Conservation (phyloP, 1,140 invertebrate genomes). For the Xylocopa sonorina region DNA sequence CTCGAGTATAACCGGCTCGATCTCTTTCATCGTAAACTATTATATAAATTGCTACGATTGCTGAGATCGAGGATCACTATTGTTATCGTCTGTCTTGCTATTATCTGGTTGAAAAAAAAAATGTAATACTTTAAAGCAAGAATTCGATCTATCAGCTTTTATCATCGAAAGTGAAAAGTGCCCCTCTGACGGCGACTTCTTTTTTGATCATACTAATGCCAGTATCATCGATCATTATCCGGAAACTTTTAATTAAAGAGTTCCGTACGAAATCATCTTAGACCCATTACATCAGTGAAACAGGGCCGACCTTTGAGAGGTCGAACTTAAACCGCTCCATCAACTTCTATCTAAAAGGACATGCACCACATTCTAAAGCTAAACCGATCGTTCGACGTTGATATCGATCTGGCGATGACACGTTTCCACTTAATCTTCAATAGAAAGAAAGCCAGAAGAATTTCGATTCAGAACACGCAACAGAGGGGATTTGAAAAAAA, state of each 20-base stretch:
- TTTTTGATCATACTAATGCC: background rate
- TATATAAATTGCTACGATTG: no score
- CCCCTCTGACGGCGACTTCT: no score
- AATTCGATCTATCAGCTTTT: background rate
- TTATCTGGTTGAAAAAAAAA: no score
- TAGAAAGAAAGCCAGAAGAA: no score
- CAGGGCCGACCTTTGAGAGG: background rate
- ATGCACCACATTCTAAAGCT: background rate
- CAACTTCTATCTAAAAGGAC: constrained; percentile 4
- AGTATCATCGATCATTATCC: constrained; percentile 5
- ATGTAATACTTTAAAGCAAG: no score
- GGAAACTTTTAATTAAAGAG: background rate
- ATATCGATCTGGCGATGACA: background rate
- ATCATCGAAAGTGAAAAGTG: background rate
- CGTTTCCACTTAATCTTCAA: no score
- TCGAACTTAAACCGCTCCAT: background rate
- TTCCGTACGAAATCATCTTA: background rate
- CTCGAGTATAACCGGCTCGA: no score
- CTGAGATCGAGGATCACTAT: no score
- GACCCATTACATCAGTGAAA: background rate
- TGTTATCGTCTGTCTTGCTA: no score
- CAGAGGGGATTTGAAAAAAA: background rate
- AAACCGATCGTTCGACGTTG: background rate
- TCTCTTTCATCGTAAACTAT: no score
- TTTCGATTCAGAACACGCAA: background rate